Evolutionary conservation across 1,140 invertebrate genomes (phyloP).

Genomic region (Belonocnema kinseyi): DNA sequence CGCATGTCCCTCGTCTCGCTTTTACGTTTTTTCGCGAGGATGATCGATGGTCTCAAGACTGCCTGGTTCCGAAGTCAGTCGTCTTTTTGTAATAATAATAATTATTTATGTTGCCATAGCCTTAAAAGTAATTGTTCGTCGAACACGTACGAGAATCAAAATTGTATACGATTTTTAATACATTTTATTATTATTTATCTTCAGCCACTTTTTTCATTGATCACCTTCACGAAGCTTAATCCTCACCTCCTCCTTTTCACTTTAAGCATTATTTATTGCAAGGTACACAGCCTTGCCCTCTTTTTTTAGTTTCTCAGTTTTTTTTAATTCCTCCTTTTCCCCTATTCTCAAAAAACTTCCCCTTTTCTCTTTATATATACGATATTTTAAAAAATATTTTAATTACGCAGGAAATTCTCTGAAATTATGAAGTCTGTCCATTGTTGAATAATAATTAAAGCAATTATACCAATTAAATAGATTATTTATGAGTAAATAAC

Average conservation of each 20-base stretch:
- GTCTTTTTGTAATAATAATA: conserved; percentile 57
- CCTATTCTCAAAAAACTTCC: too few relatives aligned
- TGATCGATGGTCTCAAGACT: conserved; percentile 32
- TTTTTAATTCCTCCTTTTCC: too few relatives aligned
- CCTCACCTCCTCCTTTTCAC: conserved; percentile 2
- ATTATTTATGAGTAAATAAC: too few relatives aligned
- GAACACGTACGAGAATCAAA: conserved; percentile 67
- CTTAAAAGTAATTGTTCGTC: conserved; percentile 61
- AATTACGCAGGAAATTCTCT: too few relatives aligned
- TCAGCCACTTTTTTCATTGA: conserved; percentile 44
- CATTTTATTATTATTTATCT: conserved; percentile 74
- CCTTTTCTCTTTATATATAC: too few relatives aligned
- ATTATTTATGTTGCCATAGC: conserved; percentile 69
- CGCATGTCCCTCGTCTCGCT: conserved; percentile 48
- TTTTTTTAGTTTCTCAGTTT: too few relatives aligned
- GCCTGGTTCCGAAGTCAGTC: conserved; percentile 50
- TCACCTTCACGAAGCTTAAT: conserved; percentile 2
- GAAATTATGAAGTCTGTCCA: too few relatives aligned
- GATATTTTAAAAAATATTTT: too few relatives aligned
- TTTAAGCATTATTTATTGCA: not conserved
- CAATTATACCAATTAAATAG: too few relatives aligned
- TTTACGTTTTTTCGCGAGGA: conserved; percentile 41
- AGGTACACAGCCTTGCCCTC: too few relatives aligned
- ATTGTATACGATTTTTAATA: conserved; percentile 76
- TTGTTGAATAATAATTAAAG: too few relatives aligned